Conservation (phyloP, 2,888 invertebrate species). For the Gerris lacustris region DNA sequence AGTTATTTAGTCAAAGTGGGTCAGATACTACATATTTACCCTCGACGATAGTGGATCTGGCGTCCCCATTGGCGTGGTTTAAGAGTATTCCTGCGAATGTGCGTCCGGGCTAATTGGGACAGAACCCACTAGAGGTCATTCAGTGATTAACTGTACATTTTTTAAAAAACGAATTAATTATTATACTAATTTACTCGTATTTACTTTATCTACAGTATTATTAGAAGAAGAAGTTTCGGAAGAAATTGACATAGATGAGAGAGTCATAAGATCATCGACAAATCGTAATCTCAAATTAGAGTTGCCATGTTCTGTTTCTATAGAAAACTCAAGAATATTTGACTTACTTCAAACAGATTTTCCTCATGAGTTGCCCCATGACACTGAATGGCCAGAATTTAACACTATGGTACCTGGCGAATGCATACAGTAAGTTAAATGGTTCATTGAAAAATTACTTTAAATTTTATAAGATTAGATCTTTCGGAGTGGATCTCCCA, state of each 20-base stretch:
- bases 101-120: no score
- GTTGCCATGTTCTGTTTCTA: background rate
- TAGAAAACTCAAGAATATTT: slow-evolving; percentile 2
- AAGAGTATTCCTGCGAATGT: no score
- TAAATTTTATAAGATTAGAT: background rate
- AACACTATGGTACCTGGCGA: background rate
- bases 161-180: no score
- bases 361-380: background rate
- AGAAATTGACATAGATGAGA: background rate
- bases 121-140: no score
- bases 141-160: no score
- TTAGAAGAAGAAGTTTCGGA: background rate
- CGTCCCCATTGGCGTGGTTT: no score
- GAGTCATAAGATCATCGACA: background rate
- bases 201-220: no score
- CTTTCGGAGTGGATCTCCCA: background rate
- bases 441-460: background rate
- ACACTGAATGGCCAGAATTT: background rate
- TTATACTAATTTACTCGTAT: no score
- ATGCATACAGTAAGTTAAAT: slow-evolving; percentile 6
- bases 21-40: no score
- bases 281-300: background rate
- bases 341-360: background rate
- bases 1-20: no score
- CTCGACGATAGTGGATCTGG: no score